These are phyloP conservation scores for Campylomormyrus numenius DNA, from an alignment of 2,113 vertebrate genomes.

Conservation along the genomic window DNA sequence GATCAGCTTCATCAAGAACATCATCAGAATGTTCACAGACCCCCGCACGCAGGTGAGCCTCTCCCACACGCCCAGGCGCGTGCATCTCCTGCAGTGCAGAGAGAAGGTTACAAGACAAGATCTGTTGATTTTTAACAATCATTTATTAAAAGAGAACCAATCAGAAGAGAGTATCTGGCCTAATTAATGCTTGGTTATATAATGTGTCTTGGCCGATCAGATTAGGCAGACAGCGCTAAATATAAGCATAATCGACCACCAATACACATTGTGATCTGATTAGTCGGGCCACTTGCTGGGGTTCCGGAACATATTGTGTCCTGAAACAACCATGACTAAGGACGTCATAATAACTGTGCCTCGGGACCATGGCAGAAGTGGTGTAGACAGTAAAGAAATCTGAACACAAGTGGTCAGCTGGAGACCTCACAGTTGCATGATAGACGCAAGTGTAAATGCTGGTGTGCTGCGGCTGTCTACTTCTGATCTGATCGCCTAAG, in stretches of 20 bases:
- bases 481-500: neutral
- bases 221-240: neutral
- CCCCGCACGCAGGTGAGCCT: constrained; percentile 48
- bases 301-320: neutral
- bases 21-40: constrained; percentile 46
- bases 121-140: neutral
- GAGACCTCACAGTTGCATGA: neutral
- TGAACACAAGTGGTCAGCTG: neutral
- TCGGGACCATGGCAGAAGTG: neutral
- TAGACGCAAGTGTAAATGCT: neutral
- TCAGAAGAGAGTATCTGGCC: neutral
- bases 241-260: neutral
- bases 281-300: neutral
- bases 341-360: neutral
- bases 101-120: neutral
- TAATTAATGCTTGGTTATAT: neutral
- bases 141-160: neutral
- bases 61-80: neutral
- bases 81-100: neutral
- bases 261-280: neutral
- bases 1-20: constrained; percentile 54
- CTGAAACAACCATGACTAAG: neutral
- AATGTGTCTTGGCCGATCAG: neutral
- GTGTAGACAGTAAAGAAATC: neutral
- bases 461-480: neutral